A percentile compares a stretch with the other conserved stretches of the same genome.
phyloP scores from a whole-genome alignment of 1,140 invertebrate species.

The Panulirus ornatus region DNA sequence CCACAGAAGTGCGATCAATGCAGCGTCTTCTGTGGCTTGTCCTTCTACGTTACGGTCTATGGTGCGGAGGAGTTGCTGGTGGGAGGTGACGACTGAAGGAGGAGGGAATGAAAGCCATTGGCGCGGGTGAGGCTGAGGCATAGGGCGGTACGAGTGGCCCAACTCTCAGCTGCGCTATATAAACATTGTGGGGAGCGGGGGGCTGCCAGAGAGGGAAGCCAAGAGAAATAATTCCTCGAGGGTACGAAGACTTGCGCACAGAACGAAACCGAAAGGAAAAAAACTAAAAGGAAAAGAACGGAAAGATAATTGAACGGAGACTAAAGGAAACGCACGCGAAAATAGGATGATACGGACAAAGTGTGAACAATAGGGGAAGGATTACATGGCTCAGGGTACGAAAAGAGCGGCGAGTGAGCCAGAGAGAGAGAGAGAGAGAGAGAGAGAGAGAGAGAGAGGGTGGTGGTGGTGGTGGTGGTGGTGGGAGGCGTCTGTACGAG shows the following conservation, averaged over 20 bases:
- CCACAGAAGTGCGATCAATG: conserved; percentile 65
- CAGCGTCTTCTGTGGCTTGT: conserved; percentile 11
- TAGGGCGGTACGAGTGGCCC: background rate
- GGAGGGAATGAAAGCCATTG: background rate
- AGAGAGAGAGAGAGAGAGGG: background rate
- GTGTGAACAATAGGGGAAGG: conserved; percentile 29
- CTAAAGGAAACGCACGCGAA: background rate
- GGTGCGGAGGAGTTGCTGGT: background rate
- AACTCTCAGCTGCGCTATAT: conserved; percentile 19
- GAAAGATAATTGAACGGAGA: conserved; percentile 6
- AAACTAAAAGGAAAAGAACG: conserved; percentile 4
- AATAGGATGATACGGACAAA: conserved; percentile 40
- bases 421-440: background rate
- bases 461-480: background rate
- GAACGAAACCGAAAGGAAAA: background rate
- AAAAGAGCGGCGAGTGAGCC: conserved; percentile 8
- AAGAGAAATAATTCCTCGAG: background rate
- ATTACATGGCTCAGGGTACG: conserved; percentile 42
- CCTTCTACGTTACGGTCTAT: background rate
- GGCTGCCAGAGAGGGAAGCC: background rate
- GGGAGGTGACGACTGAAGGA: background rate
- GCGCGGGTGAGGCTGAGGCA: background rate
- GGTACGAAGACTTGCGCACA: background rate
- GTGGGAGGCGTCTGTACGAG: background rate
- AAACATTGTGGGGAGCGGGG: conserved; percentile 30